Evolutionary conservation across 2,113 vertebrate genomes (phyloP).

Genomic region (Stictonetta naevosa): DNA sequence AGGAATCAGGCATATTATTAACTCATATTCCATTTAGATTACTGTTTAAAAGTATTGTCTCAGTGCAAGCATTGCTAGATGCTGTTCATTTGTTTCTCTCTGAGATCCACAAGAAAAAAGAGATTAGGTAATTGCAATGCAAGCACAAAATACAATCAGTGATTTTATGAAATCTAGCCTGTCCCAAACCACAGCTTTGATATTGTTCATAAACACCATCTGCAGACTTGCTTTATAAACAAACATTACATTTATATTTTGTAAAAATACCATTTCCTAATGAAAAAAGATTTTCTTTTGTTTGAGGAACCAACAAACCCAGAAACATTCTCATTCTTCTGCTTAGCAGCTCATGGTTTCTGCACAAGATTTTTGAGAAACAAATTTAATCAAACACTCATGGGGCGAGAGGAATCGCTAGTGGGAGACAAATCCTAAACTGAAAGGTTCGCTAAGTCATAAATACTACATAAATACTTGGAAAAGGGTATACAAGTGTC

Average conservation of each 20-base stretch:
- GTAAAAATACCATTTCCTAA: background rate
- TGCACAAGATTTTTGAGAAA: background rate
- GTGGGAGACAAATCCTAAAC: background rate
- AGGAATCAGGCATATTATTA: background rate
- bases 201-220: constrained; percentile 23
- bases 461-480: background rate
- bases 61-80: background rate
- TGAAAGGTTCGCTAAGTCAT: background rate
- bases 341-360: background rate
- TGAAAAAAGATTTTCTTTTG: constrained; percentile 3
- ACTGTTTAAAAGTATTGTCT: background rate
- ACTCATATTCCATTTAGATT: constrained; percentile 13
- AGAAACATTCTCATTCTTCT: background rate
- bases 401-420: background rate
- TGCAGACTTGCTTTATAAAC: constrained; percentile 6
- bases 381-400: background rate
- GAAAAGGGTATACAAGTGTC: background rate
- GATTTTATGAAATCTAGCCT: constrained; percentile 11
- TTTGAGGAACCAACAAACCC: background rate
- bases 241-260: background rate
- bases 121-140: constrained; percentile 32
- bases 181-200: constrained; percentile 28
- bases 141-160: background rate
- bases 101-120: background rate
- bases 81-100: background rate